phyloP scores from a whole-genome alignment of 2,113 vertebrate genomes.

The Syngnathus floridae region DNA sequence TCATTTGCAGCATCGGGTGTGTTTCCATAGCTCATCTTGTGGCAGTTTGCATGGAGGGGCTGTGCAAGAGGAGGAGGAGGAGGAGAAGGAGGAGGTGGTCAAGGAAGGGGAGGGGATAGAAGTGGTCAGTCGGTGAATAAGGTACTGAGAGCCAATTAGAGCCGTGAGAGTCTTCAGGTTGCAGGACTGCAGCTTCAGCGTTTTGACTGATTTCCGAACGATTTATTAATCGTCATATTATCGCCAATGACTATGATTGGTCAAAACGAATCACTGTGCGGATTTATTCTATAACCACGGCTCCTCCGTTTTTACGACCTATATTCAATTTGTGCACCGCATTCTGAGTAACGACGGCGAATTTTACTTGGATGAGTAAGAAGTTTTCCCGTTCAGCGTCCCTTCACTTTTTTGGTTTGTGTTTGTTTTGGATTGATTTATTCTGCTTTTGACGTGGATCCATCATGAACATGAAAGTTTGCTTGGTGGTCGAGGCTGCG shows the following conservation, averaged over 20 bases:
- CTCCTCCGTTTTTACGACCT: background rate
- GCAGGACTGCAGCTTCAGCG: constrained; percentile 5
- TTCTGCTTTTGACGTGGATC: background rate
- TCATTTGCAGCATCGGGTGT: constrained; percentile 34
- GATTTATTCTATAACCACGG: background rate
- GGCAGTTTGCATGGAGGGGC: constrained; percentile 3
- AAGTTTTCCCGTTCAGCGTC: background rate
- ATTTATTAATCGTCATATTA: background rate
- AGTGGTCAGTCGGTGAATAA: constrained; percentile 59
- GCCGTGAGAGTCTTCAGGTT: constrained; percentile 51
- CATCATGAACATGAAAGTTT: constrained; percentile 61
- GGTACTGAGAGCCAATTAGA: constrained; percentile 66
- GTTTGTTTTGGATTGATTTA: constrained; percentile 3
- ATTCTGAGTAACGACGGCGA: background rate
- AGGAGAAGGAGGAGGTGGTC: constrained; percentile 19
- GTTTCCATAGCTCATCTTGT: constrained; percentile 16
- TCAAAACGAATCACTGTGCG: background rate
- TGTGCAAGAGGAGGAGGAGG: background rate
- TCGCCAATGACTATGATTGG: background rate
- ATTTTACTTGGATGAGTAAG: background rate
- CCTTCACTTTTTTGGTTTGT: constrained; percentile 33
- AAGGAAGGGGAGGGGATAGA: constrained; percentile 71
- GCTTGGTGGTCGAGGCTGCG: constrained; percentile 52
- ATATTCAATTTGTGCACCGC: background rate
- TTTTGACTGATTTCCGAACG: background rate